Evolutionary conservation across 2,113 vertebrate genomes (phyloP), one percentile per base, ranked within the genome.

Genomic region (Casuarius casuarius): DNA sequence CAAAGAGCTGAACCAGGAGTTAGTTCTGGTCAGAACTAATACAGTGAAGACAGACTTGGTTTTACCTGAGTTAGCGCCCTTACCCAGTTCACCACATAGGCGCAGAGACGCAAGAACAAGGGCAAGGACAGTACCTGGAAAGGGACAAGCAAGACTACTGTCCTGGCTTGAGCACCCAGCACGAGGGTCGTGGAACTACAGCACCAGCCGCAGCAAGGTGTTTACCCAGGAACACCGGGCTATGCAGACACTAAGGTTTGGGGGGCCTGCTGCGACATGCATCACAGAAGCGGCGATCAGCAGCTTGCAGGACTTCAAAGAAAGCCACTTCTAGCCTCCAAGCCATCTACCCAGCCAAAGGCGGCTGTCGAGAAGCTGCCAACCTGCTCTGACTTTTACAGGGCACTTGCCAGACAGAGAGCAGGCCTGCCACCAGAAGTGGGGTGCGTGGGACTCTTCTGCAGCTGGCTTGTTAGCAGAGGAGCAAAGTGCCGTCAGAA

Each of bases 221-320:
- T 63, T 1, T 63, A 3, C 63, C 22, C 92, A 59, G 89, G 56
- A 94, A 25, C 42, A 61, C 66, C 73, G 7, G 63, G 84, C 51
- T 68, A 13, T n/a, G 2, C 1, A 0, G 8, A 10, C 68, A 13
- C 42, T 23, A 72, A n/a, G 71, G 79, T 5, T 46, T 73, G 33
- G 81, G 62, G 35, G 70, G 79, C 89, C 82, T 93, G 93, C 96
- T 11, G 85, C 48, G 83, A 83, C 88, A 84, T 59, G 68, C 5
- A 1, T 44, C 31, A 48, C 4, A 67, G 83, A 70, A 92, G 52
- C 77, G 80, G 76, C 59, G 46, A 77, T 90, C 92, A 90, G 96
- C 96, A 93, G 88, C 95, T 93, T 65, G 75, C 88, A 96, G 89
- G 42, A 96, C 96, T 95, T 94, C 96, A 97, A 96, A 89, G 63